These are phyloP conservation scores for Enhydra lutris DNA, from an alignment of 2,113 vertebrate species.

Conservation along the genomic window DNA sequence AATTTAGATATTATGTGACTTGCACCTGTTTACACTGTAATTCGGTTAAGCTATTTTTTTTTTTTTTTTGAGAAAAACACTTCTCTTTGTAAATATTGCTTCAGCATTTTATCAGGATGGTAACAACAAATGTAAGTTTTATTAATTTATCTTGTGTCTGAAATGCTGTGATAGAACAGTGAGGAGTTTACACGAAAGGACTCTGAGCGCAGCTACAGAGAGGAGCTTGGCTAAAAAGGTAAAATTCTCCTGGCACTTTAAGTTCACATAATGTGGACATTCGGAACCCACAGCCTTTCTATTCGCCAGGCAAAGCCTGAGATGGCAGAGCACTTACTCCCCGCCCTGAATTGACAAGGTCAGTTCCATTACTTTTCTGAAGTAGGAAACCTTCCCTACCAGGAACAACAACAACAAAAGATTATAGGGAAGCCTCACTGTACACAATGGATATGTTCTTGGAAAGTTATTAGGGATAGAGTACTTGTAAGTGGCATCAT, in stretches of 20 bases:
- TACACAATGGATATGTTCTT: slow-evolving; percentile 50
- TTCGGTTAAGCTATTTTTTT: not conserved
- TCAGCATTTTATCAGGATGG: not conserved
- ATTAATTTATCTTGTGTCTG: not conserved
- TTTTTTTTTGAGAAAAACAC: not conserved
- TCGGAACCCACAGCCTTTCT: not conserved
- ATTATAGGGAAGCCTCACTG: not conserved
- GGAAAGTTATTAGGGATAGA: slow-evolving; percentile 55
- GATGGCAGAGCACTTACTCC: not conserved
- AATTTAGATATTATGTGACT: slow-evolving; percentile 4
- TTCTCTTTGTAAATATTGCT: not conserved
- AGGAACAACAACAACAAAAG: not conserved
- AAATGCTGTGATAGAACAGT: not conserved
- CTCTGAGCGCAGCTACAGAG: not conserved
- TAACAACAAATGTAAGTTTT: not conserved
- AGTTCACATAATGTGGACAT: not conserved
- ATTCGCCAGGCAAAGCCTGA: not conserved
- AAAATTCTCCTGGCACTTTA: not conserved
- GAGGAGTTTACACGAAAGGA: not conserved
- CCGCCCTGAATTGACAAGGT: not conserved
- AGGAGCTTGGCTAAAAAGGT: not conserved
- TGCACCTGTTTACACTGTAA: not conserved
- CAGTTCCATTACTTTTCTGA: slow-evolving; percentile 15
- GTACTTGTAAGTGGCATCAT: slow-evolving; percentile 60
- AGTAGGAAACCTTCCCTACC: not conserved